Base-by-base conservation (phyloP, 2,888 invertebrate genomes). In the Drosophila neotestacea region DNA sequence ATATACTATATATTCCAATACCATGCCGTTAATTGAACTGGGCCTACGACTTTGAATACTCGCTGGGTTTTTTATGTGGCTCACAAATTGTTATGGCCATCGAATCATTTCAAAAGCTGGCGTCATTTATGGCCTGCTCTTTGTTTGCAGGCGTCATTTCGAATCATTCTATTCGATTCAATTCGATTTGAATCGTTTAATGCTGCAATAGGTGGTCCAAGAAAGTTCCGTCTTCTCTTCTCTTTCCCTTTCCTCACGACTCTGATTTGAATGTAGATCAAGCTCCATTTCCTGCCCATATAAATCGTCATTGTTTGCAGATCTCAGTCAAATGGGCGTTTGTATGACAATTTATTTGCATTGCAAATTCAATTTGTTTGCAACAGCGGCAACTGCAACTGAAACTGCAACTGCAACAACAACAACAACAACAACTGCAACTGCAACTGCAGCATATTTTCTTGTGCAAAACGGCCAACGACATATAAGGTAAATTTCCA, bases 321-420 rank as follows among this genome's bases (percentile, higher is more conserved):
- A 69, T 69, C 79, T 39, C 55, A 46, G 52, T 44, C 70, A 79
- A 50, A 73, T 74, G 84, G 85, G 87, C 87, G 87, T 82, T 85
- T 68, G 54, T 63, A 70, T 73, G 85, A 71, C 83, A 83, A 85
- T 80, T 89, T 85, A 88, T 89, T 85, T 85, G 88, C 88, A 89
- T 73, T 86, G 90, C 88, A 88, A 89, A 86, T 86, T 70, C 67
- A 81, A 81, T 77, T 75, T 70, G 81, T 63, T 70, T 54, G 48
- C 68, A 11, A 30, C 50, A 30, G 22, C 42, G 51, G 30, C 51
- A 50, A 34, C 41, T 22, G 34, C 68, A 58, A 39, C 44, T 27
- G n/a, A 50, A 13, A 22, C 44, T 22, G 44, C 60, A 56, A 30
- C 46, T 11, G 11, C 27, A 6, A 32, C 32, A 1, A 6, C 52